Evolutionary conservation across 2,797 vertebrate species (phyloP), one percentile per base, ranked within the genome.

Genomic region (Otus scops): DNA sequence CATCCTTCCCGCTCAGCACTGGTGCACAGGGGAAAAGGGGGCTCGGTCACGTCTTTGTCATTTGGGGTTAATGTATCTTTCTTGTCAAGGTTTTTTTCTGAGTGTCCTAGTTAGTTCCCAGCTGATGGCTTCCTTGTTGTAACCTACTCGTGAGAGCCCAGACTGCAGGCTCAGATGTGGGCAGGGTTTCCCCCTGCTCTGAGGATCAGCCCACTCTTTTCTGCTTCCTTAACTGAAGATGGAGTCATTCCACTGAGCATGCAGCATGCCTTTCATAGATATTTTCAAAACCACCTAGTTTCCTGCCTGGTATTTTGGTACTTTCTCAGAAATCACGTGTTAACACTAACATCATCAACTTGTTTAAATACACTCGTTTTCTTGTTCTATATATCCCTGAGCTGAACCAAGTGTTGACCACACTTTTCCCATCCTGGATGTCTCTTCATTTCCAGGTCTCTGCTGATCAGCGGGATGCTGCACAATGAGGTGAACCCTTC

Each of bases 301-400:
- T 96, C 95, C 95, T 95, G 85, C 41, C 53, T 61, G 65, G 5
- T 85, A 76, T 60, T 89, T 89, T 70, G 53, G 60, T 77, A 88
- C 45, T n/a, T 95, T 75, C 85, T 93, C 60, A 75, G 79, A 95
- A 95, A 71, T 89, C 85, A 88, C 8, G 2, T 88, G 83, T 71
- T 75, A 77, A 57, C 38, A 22, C 32, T 68, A 61, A 78, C 56
- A 73, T 47, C 41, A 54, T 76, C 73, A 43, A 13, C 36, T 89
- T 63, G 24, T 70, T 80, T 74, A 43, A 77, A 48, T 48, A 34
- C 7, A 80, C 8, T 14, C 0, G 0, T 4, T 63, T 57, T 74
- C 54, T 60, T 11, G 38, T 54, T 57, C 57, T 24, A 1, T 26
- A 18, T 17, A 45, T 27, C 53, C 75, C 73, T 10, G 15, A 60